Evolutionary conservation across 1,140 invertebrate species (phyloP), one percentile per base, ranked within the genome.

Genomic region (Anoplolepis gracilipes): DNA sequence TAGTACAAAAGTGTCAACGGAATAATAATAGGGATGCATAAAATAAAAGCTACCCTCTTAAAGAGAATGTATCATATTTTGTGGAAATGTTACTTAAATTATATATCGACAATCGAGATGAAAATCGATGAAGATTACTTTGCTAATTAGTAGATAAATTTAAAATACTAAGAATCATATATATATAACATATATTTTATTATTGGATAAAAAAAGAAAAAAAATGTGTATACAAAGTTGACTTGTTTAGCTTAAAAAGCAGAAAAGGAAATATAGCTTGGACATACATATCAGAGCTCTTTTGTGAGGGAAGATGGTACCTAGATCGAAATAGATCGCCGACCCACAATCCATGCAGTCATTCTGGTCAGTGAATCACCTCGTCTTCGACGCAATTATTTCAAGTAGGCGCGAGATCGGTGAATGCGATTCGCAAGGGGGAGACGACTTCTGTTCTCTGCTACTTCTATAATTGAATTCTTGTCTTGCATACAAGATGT

Each of bases 331-430:
- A 93, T 93, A 92, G 92, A 92, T 91, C 87, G 90, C 62, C 89
- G 87, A 88, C 85, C 90, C 88, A 92, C 88, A 85, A 92, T 92
- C 90, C 88, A 78, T 42, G 78, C 76, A 88, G 85, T 85, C 87
- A 78, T 87, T 65, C 81, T 53, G 87, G 64, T 89, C 92, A 87
- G 90, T 93, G 92, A 93, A 93, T 94, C 92, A 92, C 86, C 89
- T 89, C 86, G 92, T 93, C 92, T 92, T 93, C 91, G 89, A 93
- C 90, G 92, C 90, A 94, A 94, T 94, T 94, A 94, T 94, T 90
- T 88, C 91, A 92, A 92, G 92, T 93, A 92, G 90, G 91, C 91
- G 93, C 90, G 79, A 90, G 91, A 93, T 93, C 91, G 90, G 88
- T 67, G 84, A 90, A 86, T 85, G 53, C 88, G 91, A 92, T 93